phyloP scores from a whole-genome alignment of 2,113 vertebrate genomes.

The Halichoeres trimaculatus region DNA sequence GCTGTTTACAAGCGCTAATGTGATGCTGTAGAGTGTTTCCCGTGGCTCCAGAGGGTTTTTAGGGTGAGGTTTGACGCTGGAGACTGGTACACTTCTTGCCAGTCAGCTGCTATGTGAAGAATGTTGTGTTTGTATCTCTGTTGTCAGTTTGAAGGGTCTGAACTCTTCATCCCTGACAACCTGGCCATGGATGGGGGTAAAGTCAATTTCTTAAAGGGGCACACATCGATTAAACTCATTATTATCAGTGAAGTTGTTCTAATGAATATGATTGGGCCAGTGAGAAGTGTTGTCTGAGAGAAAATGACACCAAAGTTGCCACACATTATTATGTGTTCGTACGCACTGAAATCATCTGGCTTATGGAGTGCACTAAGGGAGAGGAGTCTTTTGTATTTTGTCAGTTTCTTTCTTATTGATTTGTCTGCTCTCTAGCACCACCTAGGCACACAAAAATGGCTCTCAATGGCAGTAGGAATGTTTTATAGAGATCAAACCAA shows the following conservation, averaged over 20 bases:
- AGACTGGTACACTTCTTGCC: constrained; percentile 21
- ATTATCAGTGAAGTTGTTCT: neutral
- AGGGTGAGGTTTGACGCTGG: constrained; percentile 13
- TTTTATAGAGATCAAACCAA: too few species aligned
- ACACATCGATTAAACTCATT: neutral
- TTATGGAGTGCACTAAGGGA: too few species aligned
- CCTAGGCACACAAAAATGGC: too few species aligned
- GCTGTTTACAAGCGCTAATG: neutral
- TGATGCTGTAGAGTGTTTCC: constrained; percentile 13
- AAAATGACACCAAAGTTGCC: neutral
- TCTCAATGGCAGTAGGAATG: too few species aligned
- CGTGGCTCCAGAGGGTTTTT: constrained; percentile 22
- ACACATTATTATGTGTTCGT: too few species aligned
- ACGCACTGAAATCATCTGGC: too few species aligned
- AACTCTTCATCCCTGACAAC: constrained; percentile 21
- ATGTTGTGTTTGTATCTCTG: constrained; percentile 44
- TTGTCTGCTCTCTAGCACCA: too few species aligned
- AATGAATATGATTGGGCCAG: too few species aligned
- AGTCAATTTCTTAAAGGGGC: constrained; percentile 6
- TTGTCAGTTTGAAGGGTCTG: constrained; percentile 38
- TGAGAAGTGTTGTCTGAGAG: neutral
- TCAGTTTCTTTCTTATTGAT: too few species aligned
- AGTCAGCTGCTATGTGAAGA: constrained; percentile 47
- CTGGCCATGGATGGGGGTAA: neutral
- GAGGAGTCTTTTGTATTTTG: too few species aligned